Conservation (phyloP, 1,140 invertebrate genomes). For the Hypothenemus hampei region DNA sequence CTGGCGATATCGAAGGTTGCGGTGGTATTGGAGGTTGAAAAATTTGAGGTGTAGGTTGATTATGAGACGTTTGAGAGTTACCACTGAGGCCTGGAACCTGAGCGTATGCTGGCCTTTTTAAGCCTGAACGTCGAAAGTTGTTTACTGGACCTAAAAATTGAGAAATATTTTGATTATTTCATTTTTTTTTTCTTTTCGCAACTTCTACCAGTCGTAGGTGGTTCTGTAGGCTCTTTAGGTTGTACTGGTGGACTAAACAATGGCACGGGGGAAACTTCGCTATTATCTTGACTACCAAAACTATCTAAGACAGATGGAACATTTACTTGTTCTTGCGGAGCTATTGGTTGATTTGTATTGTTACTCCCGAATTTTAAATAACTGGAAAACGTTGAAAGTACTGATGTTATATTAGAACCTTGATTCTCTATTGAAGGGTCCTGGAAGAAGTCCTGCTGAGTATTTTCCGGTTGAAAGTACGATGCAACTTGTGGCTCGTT, state of each 20-base stretch:
- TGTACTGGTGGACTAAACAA: conserved; percentile 22
- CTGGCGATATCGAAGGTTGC: conserved; percentile 26
- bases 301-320: conserved; percentile 22
- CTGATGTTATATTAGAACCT: conserved; percentile 28
- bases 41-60: conserved; percentile 1
- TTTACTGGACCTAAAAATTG: conserved; percentile 29
- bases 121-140: conserved; percentile 35
- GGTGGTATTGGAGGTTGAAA: conserved; percentile 10
- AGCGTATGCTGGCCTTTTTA: conserved; percentile 44
- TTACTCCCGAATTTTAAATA: conserved; percentile 17
- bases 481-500: background rate
- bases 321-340: background rate
- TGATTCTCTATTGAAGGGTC: conserved; percentile 1
- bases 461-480: conserved; percentile 8
- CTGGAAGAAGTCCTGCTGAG: background rate
- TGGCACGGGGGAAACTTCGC: conserved; percentile 25
- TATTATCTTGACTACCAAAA: conserved; percentile 12
- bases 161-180: background rate
- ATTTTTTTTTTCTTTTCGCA: background rate
- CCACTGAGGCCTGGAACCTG: conserved; percentile 43
- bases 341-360: background rate
- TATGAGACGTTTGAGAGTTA: background rate
- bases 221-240: background rate
- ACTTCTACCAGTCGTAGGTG: background rate
- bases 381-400: conserved; percentile 33